A percentile compares a stretch with the other conserved stretches of the same genome.
phyloP scores from a whole-genome alignment of 2,888 invertebrate species.

The Drosophila tanythrix region DNA sequence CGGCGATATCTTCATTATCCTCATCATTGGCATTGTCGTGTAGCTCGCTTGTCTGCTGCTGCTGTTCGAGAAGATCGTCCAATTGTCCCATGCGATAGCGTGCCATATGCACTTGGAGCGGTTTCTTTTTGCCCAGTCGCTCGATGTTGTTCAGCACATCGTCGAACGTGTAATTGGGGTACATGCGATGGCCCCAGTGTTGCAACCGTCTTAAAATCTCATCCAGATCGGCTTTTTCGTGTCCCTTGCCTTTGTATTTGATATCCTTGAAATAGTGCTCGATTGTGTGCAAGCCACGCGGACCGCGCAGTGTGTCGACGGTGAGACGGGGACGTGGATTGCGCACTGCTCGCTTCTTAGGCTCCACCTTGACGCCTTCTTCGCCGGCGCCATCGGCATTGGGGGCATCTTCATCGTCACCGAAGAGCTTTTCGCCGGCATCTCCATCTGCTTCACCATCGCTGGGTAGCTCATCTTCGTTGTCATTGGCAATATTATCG shows the following conservation, averaged over 20 bases:
- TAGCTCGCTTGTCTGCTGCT: constrained; percentile 82
- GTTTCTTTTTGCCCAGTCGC: constrained; percentile 92
- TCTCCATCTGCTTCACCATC: constrained; percentile 83
- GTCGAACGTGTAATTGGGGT: constrained; percentile 94
- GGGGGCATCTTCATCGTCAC: constrained; percentile 80
- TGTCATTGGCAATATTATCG: constrained; percentile 67
- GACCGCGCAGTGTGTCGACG: constrained; percentile 89
- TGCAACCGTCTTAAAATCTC: constrained; percentile 92
- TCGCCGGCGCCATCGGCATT: constrained; percentile 85
- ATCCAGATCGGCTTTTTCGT: constrained; percentile 93
- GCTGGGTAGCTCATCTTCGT: constrained; percentile 83
- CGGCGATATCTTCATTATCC: constrained; percentile 71
- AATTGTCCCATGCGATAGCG: constrained; percentile 86
- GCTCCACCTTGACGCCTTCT: constrained; percentile 85
- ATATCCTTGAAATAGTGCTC: constrained; percentile 92
- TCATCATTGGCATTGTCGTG: constrained; percentile 85
- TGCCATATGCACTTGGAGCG: constrained; percentile 90
- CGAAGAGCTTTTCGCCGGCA: constrained; percentile 83
- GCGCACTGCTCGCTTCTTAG: constrained; percentile 87
- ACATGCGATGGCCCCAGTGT: constrained; percentile 97
- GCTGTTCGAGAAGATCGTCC: constrained; percentile 83
- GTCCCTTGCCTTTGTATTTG: constrained; percentile 91
- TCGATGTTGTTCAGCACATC: constrained; percentile 93
- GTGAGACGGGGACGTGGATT: constrained; percentile 90
- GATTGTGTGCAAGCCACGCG: constrained; percentile 92